These are phyloP conservation scores for Cryptoleucopteryx plumbea DNA, from an alignment of 2,113 vertebrate species.

Conservation along the genomic window DNA sequence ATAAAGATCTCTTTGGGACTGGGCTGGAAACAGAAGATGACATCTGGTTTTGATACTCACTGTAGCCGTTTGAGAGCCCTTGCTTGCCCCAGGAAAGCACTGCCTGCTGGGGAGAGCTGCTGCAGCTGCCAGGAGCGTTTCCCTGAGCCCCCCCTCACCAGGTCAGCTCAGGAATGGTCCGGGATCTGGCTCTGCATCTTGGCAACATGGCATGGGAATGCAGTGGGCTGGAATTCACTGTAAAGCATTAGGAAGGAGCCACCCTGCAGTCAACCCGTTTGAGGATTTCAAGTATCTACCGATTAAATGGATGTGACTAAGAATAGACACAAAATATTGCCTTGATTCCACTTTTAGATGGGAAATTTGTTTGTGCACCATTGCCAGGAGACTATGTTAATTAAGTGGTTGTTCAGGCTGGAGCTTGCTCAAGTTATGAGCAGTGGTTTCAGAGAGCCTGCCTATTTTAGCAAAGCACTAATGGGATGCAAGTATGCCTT, in stretches of 20 bases:
- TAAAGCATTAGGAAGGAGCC: not conserved
- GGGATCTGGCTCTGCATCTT: not conserved
- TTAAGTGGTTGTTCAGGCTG: not conserved
- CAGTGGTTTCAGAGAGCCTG: not conserved
- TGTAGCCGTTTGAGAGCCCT: not conserved
- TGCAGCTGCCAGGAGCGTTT: not conserved
- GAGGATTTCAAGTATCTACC: not conserved
- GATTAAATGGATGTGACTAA: not conserved
- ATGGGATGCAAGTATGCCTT: not conserved
- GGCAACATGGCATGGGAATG: rapidly evolving
- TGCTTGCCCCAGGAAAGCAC: not conserved
- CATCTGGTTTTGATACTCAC: not conserved
- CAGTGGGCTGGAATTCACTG: not conserved
- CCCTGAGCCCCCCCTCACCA: not conserved
- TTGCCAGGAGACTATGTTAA: not conserved
- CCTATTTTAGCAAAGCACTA: not conserved
- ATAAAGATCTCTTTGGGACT: not conserved
- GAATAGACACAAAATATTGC: not conserved
- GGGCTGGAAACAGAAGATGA: not conserved
- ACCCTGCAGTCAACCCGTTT: not conserved
- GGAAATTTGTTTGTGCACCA: not conserved
- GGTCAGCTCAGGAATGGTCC: not conserved
- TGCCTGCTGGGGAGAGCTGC: not conserved
- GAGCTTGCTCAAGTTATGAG: not conserved
- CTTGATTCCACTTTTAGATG: not conserved